Conservation (phyloP, 2,797 vertebrate species). For the Enteromius viviparus region DNA sequence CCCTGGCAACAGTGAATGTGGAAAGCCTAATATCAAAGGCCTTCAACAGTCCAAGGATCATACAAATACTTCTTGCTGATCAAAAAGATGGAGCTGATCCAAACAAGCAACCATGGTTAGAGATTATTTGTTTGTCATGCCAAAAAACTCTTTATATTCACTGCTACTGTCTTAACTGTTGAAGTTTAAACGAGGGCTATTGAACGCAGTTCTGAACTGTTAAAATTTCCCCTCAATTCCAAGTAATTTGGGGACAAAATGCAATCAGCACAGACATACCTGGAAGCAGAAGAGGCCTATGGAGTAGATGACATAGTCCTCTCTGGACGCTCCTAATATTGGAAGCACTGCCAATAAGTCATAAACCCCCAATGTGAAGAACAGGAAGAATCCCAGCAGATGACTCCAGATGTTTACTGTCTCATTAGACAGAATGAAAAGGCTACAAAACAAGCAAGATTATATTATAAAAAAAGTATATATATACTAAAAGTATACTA, state of each 20-base stretch:
- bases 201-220: background rate
- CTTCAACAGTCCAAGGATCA: background rate
- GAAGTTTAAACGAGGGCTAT: background rate
- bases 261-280: conserved; percentile 68
- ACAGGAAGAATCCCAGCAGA: conserved; percentile 91
- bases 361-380: conserved; percentile 90
- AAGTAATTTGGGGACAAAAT: background rate
- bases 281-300: conserved; percentile 96
- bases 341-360: conserved; percentile 90
- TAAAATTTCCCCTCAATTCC: background rate
- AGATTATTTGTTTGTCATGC: background rate
- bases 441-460: conserved; percentile 71
- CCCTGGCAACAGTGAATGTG: conserved; percentile 29
- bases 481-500: too few species aligned
- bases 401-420: conserved; percentile 97
- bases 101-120: conserved; percentile 2
- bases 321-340: conserved; percentile 83
- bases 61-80: background rate
- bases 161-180: background rate
- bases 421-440: conserved; percentile 96
- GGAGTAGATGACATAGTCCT: conserved; percentile 96
- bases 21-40: conserved; percentile 19
- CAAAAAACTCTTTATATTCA: background rate
- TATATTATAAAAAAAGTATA: background rate
- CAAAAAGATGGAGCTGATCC: conserved; percentile 1